phyloP scores from a whole-genome alignment of 2,888 invertebrate genomes.

The Epirrhoe tristata region DNA sequence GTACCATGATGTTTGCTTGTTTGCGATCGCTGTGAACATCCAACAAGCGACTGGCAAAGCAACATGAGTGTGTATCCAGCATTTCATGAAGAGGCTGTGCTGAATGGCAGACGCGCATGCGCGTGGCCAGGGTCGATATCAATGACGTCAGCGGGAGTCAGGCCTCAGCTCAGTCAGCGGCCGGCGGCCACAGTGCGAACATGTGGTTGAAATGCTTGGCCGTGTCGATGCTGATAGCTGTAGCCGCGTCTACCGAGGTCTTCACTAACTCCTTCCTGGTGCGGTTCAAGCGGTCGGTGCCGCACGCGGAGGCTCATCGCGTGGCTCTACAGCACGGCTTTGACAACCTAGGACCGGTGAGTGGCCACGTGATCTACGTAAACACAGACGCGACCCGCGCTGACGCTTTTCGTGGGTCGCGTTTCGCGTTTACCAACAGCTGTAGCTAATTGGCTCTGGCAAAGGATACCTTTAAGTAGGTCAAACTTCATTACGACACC shows the following conservation, averaged over 20 bases:
- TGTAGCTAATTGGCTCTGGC: slow-evolving; percentile 40
- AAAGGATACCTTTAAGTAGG: slow-evolving; percentile 3
- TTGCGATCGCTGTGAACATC: not conserved
- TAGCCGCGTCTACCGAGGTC: slow-evolving; percentile 86
- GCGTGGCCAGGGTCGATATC: slow-evolving; percentile 73
- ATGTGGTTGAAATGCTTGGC: slow-evolving; percentile 81
- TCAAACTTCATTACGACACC: not conserved
- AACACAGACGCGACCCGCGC: slow-evolving; percentile 56
- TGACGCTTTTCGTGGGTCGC: slow-evolving; percentile 17
- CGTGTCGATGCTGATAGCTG: slow-evolving; percentile 73
- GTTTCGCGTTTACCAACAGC: slow-evolving; percentile 17
- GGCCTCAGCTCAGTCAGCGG: slow-evolving; percentile 82
- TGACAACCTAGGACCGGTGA: slow-evolving; percentile 97
- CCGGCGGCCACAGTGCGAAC: slow-evolving; percentile 71
- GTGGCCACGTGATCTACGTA: slow-evolving; percentile 85
- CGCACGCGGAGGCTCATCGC: slow-evolving; percentile 90
- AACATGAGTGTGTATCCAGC: slow-evolving; percentile 40
- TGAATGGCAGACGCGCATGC: slow-evolving; percentile 72
- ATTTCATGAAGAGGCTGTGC: slow-evolving; percentile 62
- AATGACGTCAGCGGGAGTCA: slow-evolving; percentile 75
- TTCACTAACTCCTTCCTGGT: slow-evolving; percentile 99
- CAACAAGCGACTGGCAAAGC: slow-evolving; percentile 2
- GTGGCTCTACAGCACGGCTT: slow-evolving; percentile 97
- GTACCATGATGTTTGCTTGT: not conserved
- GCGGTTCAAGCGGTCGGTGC: slow-evolving; percentile 92